These are phyloP conservation scores for Tetragnatha versicolor DNA, from an alignment of 1,140 invertebrate species.

Conservation along the genomic window DNA sequence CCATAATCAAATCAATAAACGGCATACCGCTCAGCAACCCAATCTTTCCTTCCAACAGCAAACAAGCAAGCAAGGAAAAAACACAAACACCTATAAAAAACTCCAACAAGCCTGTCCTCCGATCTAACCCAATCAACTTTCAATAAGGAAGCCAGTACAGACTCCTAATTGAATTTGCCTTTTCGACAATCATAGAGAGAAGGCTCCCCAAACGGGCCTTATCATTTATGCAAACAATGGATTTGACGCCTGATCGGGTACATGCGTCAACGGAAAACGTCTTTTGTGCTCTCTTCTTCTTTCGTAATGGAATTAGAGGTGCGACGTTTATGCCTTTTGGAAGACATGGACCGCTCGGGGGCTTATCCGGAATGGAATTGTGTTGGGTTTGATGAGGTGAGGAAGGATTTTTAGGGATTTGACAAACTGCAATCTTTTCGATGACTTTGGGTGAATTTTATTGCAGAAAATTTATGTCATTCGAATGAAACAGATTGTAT, in stretches of 20 bases:
- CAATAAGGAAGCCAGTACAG: conserved; percentile 9
- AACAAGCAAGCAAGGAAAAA: not conserved
- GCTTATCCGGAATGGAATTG: too few species aligned
- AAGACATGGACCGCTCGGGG: too few species aligned
- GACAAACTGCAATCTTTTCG: too few species aligned
- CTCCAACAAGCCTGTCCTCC: not conserved
- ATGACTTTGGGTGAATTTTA: too few species aligned
- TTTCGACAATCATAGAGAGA: not conserved
- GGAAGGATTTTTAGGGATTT: too few species aligned
- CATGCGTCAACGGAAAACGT: too few species aligned
- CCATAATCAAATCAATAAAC: too few species aligned
- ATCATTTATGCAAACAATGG: conserved; percentile 43
- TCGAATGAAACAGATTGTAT: too few species aligned
- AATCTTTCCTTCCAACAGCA: too few species aligned
- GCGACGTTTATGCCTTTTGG: conserved; percentile 19
- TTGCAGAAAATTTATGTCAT: too few species aligned
- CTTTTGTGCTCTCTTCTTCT: not conserved
- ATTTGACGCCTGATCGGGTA: not conserved
- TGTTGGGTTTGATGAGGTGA: too few species aligned
- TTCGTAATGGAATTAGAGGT: conserved; percentile 5
- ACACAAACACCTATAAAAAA: not conserved
- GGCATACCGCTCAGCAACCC: too few species aligned
- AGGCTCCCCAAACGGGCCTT: not conserved
- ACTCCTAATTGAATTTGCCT: conserved; percentile 19
- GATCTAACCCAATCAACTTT: conserved; percentile 9